Evolutionary conservation across 2,113 vertebrate species (phyloP), one percentile per base, ranked within the genome.

Genomic region (Nothobranchius kuhntae): DNA sequence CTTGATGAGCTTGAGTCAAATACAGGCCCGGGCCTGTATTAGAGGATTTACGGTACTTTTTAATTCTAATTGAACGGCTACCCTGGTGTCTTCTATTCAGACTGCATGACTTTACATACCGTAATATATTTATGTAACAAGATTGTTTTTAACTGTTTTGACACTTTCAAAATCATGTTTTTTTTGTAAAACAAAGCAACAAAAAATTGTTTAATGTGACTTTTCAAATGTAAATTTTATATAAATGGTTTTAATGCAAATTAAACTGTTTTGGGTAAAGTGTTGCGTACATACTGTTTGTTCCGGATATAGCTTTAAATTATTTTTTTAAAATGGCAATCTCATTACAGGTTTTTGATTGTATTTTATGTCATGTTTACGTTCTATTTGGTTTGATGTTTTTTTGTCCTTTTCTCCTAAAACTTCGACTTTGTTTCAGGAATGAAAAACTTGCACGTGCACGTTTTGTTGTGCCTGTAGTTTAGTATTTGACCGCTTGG

Each of bases 221-320:
- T 68, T 73, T 38, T 82, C 14, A 15, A 54, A 45, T 53, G 46
- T 73, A 1, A 3, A 60, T 48, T 80, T 40, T 73, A 80, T 24
- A 77, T 56, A 54, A 58, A 7, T 63, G 7, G 1, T 84, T 86
- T 82, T 65, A 52, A 48, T 68, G 65, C 50, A 77, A 80, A 86
- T 66, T 58, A 71, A 83, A 58, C 64, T 14, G 24, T 55, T 64
- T 65, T 61, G 69, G 45, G 24, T 26, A 48, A 1, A 6, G 24
- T 55, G 24, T 55, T 61, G 50, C n/a, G 0, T n/a, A 7, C 35
- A 35, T 45, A 45, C 9, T 45, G 44, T 40, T 40, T 40, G 38
- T 40, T 8, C 38, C 7, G 38, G 38, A 40, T 1, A 40, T 40
- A 6, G 30, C 30, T 40, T 8, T 40, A 40, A 40, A 40, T 40